A percentile compares a stretch with the other conserved stretches of the same genome.
These are phyloP conservation scores for Illadopsis cleaveri DNA, from an alignment of 2,113 vertebrate species.

Conservation along the genomic window DNA sequence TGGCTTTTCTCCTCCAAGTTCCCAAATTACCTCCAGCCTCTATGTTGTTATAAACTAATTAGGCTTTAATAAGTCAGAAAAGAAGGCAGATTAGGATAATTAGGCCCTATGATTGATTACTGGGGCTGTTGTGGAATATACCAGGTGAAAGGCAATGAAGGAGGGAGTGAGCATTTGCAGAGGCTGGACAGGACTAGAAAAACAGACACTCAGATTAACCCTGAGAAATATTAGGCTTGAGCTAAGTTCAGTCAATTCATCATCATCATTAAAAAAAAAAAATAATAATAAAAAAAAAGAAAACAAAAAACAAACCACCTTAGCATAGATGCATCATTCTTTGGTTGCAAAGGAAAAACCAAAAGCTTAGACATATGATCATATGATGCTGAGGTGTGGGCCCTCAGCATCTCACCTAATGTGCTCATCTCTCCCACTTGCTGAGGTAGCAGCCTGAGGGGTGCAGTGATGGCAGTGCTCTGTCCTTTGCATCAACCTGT, in stretches of 20 bases:
- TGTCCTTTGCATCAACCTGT: neutral
- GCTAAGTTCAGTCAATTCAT: neutral
- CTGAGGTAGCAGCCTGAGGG: neutral
- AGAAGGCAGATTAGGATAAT: constrained; percentile 38
- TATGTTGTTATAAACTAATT: constrained; percentile 56
- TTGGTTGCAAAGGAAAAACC: neutral
- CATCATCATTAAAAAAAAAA: no score
- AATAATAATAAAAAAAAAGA: no score
- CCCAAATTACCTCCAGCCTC: constrained; percentile 53
- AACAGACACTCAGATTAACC: neutral
- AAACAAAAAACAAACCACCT: neutral
- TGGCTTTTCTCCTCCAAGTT: constrained; percentile 11
- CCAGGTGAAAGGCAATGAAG: neutral
- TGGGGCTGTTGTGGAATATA: neutral
- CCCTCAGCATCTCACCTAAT: neutral
- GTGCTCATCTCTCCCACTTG: neutral
- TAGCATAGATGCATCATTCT: neutral
- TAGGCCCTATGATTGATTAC: constrained; percentile 47
- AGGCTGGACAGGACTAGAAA: neutral
- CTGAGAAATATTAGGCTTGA: neutral
- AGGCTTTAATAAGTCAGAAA: constrained; percentile 59
- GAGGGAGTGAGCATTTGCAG: neutral
- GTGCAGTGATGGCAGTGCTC: neutral
- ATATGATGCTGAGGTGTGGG: neutral
- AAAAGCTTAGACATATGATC: neutral